Evolutionary conservation across 2,888 invertebrate species (phyloP).

Genomic region (Pycnomerus fuliginosus): DNA sequence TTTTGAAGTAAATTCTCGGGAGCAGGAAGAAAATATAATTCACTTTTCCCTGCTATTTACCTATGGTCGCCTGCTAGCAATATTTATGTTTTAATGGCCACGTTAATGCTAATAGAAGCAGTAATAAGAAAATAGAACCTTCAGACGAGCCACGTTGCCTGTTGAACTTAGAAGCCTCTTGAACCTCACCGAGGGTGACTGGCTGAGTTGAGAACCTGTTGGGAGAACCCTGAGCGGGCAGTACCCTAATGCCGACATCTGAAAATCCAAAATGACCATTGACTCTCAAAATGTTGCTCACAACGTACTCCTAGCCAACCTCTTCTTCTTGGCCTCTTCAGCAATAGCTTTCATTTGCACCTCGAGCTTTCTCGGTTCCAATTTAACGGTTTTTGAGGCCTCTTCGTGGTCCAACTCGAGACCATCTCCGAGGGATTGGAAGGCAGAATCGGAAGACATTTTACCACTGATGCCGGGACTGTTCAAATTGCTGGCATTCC

Average conservation of each 20-base stretch:
- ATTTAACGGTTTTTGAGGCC: constrained; percentile 20
- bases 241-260: not conserved
- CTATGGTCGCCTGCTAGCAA: too few species aligned
- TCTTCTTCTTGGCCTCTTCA: constrained; percentile 49
- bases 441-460: constrained; percentile 58
- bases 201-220: constrained; percentile 68
- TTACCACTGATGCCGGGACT: constrained; percentile 54
- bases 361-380: constrained; percentile 54
- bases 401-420: constrained; percentile 46
- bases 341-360: constrained; percentile 61
- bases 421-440: constrained; percentile 53
- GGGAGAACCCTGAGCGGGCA: too few species aligned
- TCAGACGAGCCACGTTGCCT: constrained; percentile 54
- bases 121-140: too few species aligned
- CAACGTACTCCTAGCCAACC: constrained; percentile 52
- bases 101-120: too few species aligned
- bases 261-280: too few species aligned
- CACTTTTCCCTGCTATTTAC: too few species aligned
- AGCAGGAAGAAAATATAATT: too few species aligned
- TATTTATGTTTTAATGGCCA: too few species aligned
- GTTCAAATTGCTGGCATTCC: constrained; percentile 39
- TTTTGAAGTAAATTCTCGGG: too few species aligned
- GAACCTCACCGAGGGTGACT: constrained; percentile 66
- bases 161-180: constrained; percentile 50
- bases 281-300: not conserved